Evolutionary conservation across 2,797 vertebrate genomes (phyloP), one percentile per base, ranked within the genome.

Genomic region (Pseudopleuronectes americanus): DNA sequence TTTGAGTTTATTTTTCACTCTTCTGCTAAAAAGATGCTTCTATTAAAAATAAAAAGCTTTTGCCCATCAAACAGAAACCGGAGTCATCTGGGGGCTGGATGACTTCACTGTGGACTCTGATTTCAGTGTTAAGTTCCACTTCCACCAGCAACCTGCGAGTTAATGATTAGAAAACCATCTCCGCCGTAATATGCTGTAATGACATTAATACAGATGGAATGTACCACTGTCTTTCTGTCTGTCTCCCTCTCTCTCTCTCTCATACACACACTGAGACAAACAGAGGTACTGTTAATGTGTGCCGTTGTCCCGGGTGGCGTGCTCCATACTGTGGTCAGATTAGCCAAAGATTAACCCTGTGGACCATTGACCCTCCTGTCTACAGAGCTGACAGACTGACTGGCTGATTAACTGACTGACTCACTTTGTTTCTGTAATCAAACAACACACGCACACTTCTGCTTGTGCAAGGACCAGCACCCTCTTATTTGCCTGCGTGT

Each of bases 281-380:
- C 26, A 59, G 2, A 76, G 54, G 49, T 64, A 13, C 26, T 19
- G 68, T 16, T 43, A 64, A 57, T 84, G 73, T 84, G 80, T 72
- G 76, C 17, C 33, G 68, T 68, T 81, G 85, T 87, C 85, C 71
- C 84, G 81, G 91, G 88, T 89, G 88, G 85, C 83, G 4, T 74
- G 69, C 77, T 92, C 84, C 89, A 93, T 90, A 93, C 89, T 92
- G 87, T 88, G 86, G 77, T 68, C 84, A 92, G 93, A 95, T 96
- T 95, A 95, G 94, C 92, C 92, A 95, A 94, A 96, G 92, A 95
- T 94, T 95, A 92, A 93, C 94, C 87, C 80, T 31, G 91, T 93
- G 94, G 94, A 95, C 90, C 90, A 87, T 96, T 95, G 95, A 95
- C 93, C 93, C 94, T 77, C 43, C 33, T 64, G 85, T 91, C 87